These are phyloP conservation scores for Hippolais icterina DNA, from an alignment of 2,113 vertebrate species.

Conservation along the genomic window DNA sequence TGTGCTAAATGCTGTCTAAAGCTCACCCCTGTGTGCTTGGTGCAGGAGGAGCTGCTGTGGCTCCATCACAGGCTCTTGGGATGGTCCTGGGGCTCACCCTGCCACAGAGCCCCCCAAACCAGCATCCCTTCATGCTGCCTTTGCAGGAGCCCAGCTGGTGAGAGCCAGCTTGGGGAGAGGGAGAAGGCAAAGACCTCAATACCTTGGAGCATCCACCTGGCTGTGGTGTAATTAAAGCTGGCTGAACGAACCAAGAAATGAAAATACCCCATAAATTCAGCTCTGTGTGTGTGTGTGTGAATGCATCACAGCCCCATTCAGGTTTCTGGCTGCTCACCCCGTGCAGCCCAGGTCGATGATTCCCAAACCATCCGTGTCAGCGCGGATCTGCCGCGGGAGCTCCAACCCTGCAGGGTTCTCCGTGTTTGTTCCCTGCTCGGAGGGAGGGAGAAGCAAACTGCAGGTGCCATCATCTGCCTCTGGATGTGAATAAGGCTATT, in stretches of 20 bases:
- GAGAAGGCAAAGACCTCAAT: not conserved
- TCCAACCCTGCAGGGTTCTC: rapidly evolving
- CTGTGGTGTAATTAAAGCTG: not conserved
- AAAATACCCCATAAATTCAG: not conserved
- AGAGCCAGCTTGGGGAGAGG: not conserved
- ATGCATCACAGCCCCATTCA: not conserved
- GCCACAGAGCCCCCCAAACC: rapidly evolving
- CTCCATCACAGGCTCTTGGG: not conserved
- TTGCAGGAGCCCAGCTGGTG: not conserved
- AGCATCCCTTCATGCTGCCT: not conserved
- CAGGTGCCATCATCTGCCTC: not conserved
- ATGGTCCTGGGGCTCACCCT: not conserved
- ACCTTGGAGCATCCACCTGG: rapidly evolving
- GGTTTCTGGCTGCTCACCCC: not conserved
- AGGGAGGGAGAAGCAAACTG: not conserved
- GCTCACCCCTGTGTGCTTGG: rapidly evolving
- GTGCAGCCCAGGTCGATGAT: not conserved
- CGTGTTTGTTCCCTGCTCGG: rapidly evolving
- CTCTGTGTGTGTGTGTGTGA: not conserved
- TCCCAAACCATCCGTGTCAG: rapidly evolving
- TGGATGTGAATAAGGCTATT: not conserved
- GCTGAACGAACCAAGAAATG: not conserved
- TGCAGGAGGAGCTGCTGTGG: not conserved
- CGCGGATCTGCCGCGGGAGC: rapidly evolving
- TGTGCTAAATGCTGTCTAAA: not conserved